Percentiles rank a stretch among this genome's conserved stretches.
phyloP scores from a whole-genome alignment of 2,888 invertebrate species.

The Parnassius mnemosyne region DNA sequence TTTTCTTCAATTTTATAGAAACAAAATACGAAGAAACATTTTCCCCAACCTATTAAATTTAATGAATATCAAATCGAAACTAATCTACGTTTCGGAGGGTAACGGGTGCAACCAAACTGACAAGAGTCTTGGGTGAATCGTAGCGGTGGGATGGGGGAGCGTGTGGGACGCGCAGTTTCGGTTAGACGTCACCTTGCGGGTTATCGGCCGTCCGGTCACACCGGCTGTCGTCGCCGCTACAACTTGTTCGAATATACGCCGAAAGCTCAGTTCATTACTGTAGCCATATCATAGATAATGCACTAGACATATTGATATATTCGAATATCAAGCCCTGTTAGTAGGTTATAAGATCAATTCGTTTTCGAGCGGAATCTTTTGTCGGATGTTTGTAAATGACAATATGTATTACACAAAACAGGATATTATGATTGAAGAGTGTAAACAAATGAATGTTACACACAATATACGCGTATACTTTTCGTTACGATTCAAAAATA shows the following conservation, averaged over 20 bases:
- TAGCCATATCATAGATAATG: background rate
- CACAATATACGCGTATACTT: too few relatives aligned
- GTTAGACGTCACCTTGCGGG: slow-evolving; percentile 63
- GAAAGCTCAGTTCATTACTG: slow-evolving; percentile 28
- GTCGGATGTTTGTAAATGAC: background rate
- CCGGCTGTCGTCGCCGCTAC: slow-evolving; percentile 37
- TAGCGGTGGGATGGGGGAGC: slow-evolving; percentile 10
- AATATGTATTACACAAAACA: too few relatives aligned
- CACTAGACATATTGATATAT: slow-evolving; percentile 29
- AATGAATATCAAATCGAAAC: slow-evolving; percentile 13
- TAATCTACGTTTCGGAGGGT: slow-evolving; percentile 23
- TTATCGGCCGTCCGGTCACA: slow-evolving; percentile 60
- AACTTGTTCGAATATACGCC: slow-evolving; percentile 19
- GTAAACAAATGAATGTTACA: background rate
- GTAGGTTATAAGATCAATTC: background rate
- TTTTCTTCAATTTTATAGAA: background rate
- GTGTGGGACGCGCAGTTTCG: slow-evolving; percentile 48
- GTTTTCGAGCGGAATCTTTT: background rate
- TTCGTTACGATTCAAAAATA: too few relatives aligned
- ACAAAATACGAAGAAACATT: background rate
- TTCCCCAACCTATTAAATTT: too few relatives aligned
- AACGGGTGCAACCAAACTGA: slow-evolving; percentile 20
- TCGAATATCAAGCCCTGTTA: slow-evolving; percentile 1
- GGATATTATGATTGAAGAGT: too few relatives aligned
- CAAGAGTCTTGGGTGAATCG: background rate